These are phyloP conservation scores for Sardinella longiceps DNA, from an alignment of 2,797 vertebrate species.

Conservation along the genomic window DNA sequence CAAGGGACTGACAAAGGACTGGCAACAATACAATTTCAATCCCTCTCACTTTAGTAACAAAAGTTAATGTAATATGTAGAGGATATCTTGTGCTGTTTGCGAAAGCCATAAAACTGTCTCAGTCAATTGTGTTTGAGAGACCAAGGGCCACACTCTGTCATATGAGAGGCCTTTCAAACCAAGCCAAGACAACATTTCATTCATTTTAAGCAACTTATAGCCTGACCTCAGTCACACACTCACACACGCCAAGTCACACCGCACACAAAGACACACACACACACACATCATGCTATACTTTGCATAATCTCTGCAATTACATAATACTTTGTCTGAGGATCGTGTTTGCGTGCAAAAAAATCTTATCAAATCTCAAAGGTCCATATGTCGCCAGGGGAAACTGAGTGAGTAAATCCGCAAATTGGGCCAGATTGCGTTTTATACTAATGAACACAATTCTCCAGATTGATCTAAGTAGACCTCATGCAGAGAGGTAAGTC, in stretches of 20 bases:
- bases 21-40: neutral
- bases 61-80: neutral
- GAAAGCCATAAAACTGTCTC: neutral
- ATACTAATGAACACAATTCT: slow-evolving; percentile 32
- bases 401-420: slow-evolving; percentile 26
- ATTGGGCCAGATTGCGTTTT: slow-evolving; percentile 40
- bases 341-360: slow-evolving; percentile 33
- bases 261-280: neutral
- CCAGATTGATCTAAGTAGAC: slow-evolving; percentile 1
- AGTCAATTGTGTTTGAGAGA: neutral
- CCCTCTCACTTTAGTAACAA: neutral
- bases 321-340: slow-evolving; percentile 7
- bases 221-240: neutral
- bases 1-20: slow-evolving; percentile 2
- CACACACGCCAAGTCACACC: neutral
- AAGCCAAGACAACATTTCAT: neutral
- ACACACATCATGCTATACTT: neutral
- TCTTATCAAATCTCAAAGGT: slow-evolving; percentile 22
- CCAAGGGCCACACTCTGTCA: neutral
- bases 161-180: neutral
- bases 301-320: slow-evolving; percentile 20
- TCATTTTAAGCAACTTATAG: neutral
- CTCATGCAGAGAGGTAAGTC: neutral
- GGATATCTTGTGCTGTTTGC: neutral
- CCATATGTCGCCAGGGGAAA: slow-evolving; percentile 37